phyloP scores from a whole-genome alignment of 2,797 vertebrate species.

The Sebastolobus altivelis region DNA sequence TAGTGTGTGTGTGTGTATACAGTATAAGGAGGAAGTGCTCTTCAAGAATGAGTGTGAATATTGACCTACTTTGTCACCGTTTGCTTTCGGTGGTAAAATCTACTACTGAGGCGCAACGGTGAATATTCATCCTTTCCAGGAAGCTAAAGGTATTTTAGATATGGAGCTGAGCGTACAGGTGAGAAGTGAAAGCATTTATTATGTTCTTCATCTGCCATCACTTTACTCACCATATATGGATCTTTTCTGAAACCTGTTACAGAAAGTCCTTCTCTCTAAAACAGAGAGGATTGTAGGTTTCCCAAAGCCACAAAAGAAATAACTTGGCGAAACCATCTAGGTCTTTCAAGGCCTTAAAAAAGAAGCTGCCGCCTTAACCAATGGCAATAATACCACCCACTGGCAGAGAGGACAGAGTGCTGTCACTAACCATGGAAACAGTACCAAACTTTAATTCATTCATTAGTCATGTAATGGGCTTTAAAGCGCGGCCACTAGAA shows the following conservation, averaged over 20 bases:
- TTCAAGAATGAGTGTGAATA: slow-evolving; percentile 42
- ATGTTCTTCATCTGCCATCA: background rate
- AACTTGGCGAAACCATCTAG: slow-evolving; percentile 27
- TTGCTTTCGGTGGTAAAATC: slow-evolving; percentile 28
- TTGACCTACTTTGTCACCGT: slow-evolving; percentile 47
- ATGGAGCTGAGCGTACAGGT: background rate
- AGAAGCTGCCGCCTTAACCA: slow-evolving; percentile 34
- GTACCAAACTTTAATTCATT: slow-evolving; percentile 60
- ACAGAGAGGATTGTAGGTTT: background rate
- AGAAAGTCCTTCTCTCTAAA: slow-evolving; percentile 8
- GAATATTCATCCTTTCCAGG: background rate
- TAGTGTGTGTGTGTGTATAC: slow-evolving; percentile 4
- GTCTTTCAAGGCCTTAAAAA: slow-evolving; percentile 18
- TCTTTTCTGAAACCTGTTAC: slow-evolving; percentile 1
- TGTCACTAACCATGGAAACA: slow-evolving; percentile 46
- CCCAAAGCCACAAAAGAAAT: slow-evolving; percentile 19
- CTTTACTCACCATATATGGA: background rate
- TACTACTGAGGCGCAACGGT: background rate
- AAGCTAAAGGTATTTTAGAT: background rate
- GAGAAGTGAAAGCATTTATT: background rate
- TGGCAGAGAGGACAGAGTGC: slow-evolving; percentile 32
- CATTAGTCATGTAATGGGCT: slow-evolving; percentile 49
- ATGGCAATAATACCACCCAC: slow-evolving; percentile 44
- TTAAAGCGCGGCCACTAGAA: slow-evolving; percentile 38
- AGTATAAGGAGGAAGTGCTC: slow-evolving; percentile 51